Conservation (phyloP, 2,888 invertebrate species). For the Nomada lathburiana region DNA sequence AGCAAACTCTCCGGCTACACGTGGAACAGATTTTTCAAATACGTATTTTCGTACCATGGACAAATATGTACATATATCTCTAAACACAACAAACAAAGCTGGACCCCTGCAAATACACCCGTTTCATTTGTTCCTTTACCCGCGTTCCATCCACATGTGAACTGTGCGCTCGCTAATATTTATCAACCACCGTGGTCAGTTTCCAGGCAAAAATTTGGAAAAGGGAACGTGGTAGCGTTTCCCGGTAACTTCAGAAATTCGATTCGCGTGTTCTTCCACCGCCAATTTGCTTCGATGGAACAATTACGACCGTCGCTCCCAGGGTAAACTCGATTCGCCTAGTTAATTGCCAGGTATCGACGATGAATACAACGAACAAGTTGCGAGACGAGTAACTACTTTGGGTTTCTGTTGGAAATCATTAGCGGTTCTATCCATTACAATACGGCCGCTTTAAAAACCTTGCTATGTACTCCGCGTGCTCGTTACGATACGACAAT, state of each 20-base stretch:
- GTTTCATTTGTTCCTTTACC: slow-evolving; percentile 3
- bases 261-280: neutral
- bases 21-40: slow-evolving; percentile 15
- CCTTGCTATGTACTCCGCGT: too few relatives aligned
- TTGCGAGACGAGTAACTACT: neutral
- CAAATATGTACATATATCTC: neutral
- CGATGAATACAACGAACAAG: slow-evolving; percentile 21
- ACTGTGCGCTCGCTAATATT: slow-evolving; percentile 15
- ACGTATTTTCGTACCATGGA: neutral
- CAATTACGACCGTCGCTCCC: slow-evolving; percentile 1
- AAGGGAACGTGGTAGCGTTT: neutral
- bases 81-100: slow-evolving; percentile 25
- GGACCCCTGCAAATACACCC: neutral
- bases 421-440: neutral
- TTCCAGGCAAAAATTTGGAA: neutral
- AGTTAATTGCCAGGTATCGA: slow-evolving; percentile 32
- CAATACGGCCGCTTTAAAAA: neutral
- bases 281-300: slow-evolving; percentile 27
- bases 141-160: neutral
- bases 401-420: neutral
- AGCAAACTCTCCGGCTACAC: slow-evolving; percentile 15
- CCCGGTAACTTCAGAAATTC: slow-evolving; percentile 9
- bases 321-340: slow-evolving; percentile 36
- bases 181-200: neutral
- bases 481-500: neutral